A percentile compares a stretch with the other conserved stretches of the same genome.
phyloP scores from a whole-genome alignment of 2,113 vertebrate species.

The Pelvicachromis taeniatus region DNA sequence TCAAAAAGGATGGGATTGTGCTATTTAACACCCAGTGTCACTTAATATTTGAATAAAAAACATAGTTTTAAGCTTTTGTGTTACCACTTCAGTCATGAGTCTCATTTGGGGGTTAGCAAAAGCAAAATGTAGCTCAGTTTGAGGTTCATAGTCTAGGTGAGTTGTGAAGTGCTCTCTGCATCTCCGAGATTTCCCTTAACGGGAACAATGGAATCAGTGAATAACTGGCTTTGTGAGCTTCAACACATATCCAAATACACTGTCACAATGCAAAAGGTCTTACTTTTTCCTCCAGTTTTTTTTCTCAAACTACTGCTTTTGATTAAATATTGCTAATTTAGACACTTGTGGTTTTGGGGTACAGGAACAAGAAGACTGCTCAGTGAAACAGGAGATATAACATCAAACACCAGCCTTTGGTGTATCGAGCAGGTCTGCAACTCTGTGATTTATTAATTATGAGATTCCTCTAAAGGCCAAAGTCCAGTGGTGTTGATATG shows the following conservation, averaged over 20 bases:
- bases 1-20: neutral
- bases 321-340: neutral
- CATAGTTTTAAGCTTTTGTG: neutral
- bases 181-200: neutral
- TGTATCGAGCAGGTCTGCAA: neutral
- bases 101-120: neutral
- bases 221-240: neutral
- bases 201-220: neutral
- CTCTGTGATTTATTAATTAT: constrained; percentile 28
- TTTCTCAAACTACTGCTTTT: neutral
- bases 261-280: neutral
- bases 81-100: neutral
- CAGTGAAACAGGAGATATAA: neutral
- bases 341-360: neutral
- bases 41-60: neutral
- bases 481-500: constrained; percentile 1
- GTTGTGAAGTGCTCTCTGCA: neutral
- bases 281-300: neutral
- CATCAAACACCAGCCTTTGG: constrained; percentile 24
- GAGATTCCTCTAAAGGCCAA: constrained; percentile 12
- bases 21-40: neutral
- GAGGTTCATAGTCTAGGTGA: neutral
- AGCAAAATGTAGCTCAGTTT: neutral
- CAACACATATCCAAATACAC: neutral
- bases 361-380: neutral